These are phyloP conservation scores for Ellobius talpinus DNA, from an alignment of 2,113 vertebrate genomes.

Conservation along the genomic window DNA sequence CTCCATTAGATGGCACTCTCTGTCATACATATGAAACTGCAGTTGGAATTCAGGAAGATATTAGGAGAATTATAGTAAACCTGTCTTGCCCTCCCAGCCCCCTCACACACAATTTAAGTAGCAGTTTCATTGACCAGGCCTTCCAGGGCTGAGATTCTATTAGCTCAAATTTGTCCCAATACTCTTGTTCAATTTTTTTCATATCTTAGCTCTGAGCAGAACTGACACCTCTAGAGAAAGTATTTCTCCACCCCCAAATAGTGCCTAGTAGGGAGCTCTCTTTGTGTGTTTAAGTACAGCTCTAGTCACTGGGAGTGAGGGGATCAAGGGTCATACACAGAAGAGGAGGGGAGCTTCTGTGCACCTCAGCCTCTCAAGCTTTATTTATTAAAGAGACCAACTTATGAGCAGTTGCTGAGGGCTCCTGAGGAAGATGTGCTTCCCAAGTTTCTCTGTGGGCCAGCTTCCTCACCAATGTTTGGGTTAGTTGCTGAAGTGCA, in stretches of 20 bases:
- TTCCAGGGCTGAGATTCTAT: background rate
- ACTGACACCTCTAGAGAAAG: background rate
- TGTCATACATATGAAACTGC: fast-evolving
- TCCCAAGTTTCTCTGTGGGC: background rate
- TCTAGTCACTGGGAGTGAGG: background rate
- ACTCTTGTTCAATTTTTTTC: constrained; percentile 5
- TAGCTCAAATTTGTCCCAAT: background rate
- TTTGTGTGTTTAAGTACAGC: background rate
- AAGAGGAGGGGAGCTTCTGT: background rate
- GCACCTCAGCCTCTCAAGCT: fast-evolving
- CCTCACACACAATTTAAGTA: background rate
- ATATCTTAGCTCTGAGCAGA: constrained; percentile 3
- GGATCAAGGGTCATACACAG: background rate
- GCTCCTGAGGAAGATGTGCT: background rate
- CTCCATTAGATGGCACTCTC: constrained; percentile 47
- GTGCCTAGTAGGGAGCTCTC: background rate
- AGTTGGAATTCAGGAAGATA: background rate
- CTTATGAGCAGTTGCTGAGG: background rate
- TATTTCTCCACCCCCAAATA: background rate
- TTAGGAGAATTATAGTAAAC: background rate
- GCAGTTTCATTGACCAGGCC: background rate
- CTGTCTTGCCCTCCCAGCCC: background rate
- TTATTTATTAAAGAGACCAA: background rate
- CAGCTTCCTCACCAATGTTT: background rate
- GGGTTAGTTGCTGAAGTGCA: background rate